Evolutionary conservation across 1,140 invertebrate genomes (phyloP).

Genomic region (Drosophila pruinosa): DNA sequence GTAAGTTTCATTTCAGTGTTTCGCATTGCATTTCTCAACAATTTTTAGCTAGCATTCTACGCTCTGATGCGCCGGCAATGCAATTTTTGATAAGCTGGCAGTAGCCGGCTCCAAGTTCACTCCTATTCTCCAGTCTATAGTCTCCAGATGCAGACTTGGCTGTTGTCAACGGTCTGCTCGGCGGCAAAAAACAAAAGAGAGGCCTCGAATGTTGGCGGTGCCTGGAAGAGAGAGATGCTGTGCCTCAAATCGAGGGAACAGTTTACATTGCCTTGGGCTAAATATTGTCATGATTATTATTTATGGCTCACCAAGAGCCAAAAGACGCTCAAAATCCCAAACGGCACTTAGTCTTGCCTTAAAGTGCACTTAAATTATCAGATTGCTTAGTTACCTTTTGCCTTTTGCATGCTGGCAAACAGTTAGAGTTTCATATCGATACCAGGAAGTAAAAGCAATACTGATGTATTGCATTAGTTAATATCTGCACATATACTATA

Average conservation of each 20-base stretch:
- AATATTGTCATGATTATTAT: constrained; percentile 59
- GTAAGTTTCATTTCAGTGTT: constrained; percentile 77
- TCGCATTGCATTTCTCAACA: constrained; percentile 65
- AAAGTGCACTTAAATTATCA: constrained; percentile 14
- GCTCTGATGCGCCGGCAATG: constrained; percentile 46
- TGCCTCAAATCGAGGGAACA: constrained; percentile 18
- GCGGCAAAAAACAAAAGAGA: constrained; percentile 49
- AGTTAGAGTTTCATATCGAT: constrained; percentile 35
- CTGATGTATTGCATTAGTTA: neutral
- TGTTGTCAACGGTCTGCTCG: constrained; percentile 33
- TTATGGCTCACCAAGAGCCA: constrained; percentile 36
- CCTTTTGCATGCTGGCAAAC: constrained; percentile 45
- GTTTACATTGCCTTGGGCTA: constrained; percentile 41
- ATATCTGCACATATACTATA: no score
- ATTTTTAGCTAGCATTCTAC: constrained; percentile 66
- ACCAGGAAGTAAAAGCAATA: constrained; percentile 9
- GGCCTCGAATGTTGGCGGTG: constrained; percentile 24
- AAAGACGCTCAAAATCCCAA: constrained; percentile 12
- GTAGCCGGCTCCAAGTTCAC: constrained; percentile 11
- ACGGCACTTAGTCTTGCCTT: neutral
- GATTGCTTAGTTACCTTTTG: constrained; percentile 16
- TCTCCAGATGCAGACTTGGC: constrained; percentile 28
- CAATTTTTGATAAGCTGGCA: constrained; percentile 68
- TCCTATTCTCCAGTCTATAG: constrained; percentile 26
- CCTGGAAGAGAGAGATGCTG: neutral